Percentiles rank a stretch among this genome's conserved stretches.
phyloP scores from a whole-genome alignment of 2,113 vertebrate species.

The Myotis yumanensis region DNA sequence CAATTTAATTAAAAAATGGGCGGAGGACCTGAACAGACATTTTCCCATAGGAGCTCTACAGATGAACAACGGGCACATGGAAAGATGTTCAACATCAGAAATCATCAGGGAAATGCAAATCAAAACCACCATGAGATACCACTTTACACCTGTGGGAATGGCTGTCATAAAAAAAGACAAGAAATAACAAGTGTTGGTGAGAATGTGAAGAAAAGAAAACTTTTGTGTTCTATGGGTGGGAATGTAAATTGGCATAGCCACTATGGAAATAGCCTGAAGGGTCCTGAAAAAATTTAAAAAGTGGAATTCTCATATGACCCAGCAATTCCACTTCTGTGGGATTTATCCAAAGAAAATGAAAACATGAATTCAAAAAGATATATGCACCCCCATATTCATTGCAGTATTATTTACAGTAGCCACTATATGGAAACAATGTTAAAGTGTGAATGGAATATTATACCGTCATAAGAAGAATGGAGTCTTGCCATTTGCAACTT shows the following conservation, averaged over 20 bases:
- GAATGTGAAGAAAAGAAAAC: background rate
- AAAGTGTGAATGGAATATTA: background rate
- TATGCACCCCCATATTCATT: background rate
- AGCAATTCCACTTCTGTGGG: background rate
- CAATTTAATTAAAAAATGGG: background rate
- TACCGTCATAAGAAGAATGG: background rate
- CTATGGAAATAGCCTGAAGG: background rate
- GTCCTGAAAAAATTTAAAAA: background rate
- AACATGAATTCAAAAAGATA: background rate
- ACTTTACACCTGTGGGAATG: background rate
- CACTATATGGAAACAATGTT: background rate
- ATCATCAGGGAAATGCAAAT: background rate
- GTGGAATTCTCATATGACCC: background rate
- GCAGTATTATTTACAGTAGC: background rate
- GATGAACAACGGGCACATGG: background rate
- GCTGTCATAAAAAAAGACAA: background rate
- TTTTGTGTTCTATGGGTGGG: background rate
- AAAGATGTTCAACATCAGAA: background rate
- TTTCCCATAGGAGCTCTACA: background rate
- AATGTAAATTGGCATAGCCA: background rate
- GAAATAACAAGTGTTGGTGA: background rate
- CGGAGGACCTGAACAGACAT: background rate
- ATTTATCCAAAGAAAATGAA: background rate
- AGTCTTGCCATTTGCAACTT: background rate
- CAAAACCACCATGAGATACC: background rate